Evolutionary conservation across 2,888 invertebrate genomes (phyloP).

Genomic region (Perdita meconis): DNA sequence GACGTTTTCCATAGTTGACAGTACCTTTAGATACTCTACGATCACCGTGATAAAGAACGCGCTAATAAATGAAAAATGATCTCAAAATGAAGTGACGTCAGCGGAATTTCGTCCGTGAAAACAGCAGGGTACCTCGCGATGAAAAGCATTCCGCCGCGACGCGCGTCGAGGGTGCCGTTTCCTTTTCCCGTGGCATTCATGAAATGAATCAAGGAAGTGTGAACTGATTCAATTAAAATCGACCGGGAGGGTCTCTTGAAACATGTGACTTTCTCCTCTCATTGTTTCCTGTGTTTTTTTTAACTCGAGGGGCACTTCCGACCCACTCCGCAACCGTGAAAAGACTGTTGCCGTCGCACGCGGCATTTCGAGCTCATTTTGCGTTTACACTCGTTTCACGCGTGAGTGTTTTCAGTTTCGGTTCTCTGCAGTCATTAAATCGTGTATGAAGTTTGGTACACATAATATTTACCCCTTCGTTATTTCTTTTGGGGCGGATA

Average conservation of each 20-base stretch:
- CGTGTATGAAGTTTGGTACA: not conserved
- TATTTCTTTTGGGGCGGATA: no score
- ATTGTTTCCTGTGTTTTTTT: slow-evolving; percentile 6
- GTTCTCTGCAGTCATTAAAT: not conserved
- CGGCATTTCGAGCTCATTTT: not conserved
- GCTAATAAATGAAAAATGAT: not conserved
- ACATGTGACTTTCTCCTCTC: slow-evolving; percentile 26
- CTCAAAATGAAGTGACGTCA: not conserved
- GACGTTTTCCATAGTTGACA: no score
- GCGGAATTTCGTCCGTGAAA: slow-evolving; percentile 1
- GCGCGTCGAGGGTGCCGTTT: slow-evolving; percentile 21
- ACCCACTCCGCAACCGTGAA: not conserved
- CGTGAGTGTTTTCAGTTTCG: not conserved
- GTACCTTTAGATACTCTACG: no score
- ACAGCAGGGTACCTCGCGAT: not conserved
- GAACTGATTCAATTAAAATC: slow-evolving; percentile 49
- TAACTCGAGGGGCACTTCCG: not conserved
- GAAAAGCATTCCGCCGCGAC: slow-evolving; percentile 9
- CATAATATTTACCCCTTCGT: no score
- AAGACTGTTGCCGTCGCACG: not conserved
- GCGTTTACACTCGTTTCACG: not conserved
- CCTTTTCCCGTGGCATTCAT: slow-evolving; percentile 18
- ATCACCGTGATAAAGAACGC: no score
- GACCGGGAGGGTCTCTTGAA: slow-evolving; percentile 25
- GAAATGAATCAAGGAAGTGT: slow-evolving; percentile 45